Evolutionary conservation across 2,113 vertebrate genomes (phyloP).

Genomic region (Turdus rufiventris): DNA sequence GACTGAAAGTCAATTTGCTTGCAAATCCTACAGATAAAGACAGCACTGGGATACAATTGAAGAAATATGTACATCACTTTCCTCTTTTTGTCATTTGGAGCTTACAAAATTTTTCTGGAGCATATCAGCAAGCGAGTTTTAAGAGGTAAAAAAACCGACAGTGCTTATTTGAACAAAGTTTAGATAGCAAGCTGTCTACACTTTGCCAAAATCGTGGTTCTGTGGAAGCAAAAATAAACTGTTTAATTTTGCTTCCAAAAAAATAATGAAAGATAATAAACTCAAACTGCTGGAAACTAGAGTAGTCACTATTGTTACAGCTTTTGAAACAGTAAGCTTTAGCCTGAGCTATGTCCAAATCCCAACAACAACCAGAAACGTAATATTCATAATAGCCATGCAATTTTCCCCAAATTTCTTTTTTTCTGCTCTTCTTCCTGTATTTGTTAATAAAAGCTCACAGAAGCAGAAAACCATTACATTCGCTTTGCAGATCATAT

Average conservation of each 20-base stretch:
- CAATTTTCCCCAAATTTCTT: background rate
- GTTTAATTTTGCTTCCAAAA: slow-evolving; percentile 2
- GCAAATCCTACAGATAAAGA: slow-evolving; percentile 40
- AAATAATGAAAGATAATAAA: slow-evolving; percentile 30
- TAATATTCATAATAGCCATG: background rate
- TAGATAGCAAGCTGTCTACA: background rate
- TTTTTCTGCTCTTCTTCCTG: background rate
- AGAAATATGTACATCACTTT: background rate
- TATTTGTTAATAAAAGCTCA: background rate
- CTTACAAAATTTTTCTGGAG: background rate
- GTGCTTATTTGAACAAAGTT: slow-evolving; percentile 6
- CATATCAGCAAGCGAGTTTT: background rate
- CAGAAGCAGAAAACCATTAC: background rate
- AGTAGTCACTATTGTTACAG: background rate
- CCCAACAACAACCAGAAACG: background rate
- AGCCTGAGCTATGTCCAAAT: background rate
- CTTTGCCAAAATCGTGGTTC: background rate
- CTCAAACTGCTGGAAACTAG: background rate
- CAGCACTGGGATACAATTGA: background rate
- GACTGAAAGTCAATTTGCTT: slow-evolving; percentile 45
- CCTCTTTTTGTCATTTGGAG: background rate
- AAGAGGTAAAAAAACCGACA: background rate
- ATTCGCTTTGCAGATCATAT: background rate
- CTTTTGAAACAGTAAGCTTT: background rate
- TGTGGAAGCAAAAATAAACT: slow-evolving; percentile 28